Base-by-base conservation (phyloP, 2,113 vertebrate species). In the Forbesichthys papilliferus region DNA sequence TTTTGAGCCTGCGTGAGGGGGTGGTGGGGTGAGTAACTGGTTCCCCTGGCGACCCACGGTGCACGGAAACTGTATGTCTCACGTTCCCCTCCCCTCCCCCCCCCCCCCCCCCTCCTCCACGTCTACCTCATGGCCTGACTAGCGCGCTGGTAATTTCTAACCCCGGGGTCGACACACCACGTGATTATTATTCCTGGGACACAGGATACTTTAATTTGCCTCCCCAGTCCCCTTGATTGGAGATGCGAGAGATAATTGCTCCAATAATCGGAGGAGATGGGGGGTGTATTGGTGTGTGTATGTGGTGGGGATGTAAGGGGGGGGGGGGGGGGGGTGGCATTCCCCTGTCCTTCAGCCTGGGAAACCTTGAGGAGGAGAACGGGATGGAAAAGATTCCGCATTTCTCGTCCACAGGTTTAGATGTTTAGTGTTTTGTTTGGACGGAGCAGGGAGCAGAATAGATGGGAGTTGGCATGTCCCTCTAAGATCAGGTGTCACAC, bases 141-240 rank as follows among this genome's bases (percentile, higher is more conserved):
- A 62, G 69, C 46, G 20, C 5, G 16, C 78, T 83, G 78, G 74
- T 83, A 87, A 84, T 87, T 90, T 78, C 73, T 85, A 85, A 75
- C 81, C 75, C 71, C 42, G 9, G 63, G 79, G 72, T 82, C 74
- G 69, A 79, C 77, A 86, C 79, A 78, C 81, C 82, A 85, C 83
- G 83, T 87, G 86, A 87, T 91, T 88, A 89, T 90, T 91, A 90
- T 92, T 92, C 86, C 83, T 90, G 71, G 75, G 90, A 86, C 89
- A 93, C 77, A 73, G 75, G 86, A 92, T 92, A 91, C 90, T 90
- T 90, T 90, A 92, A 92, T 93, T 87, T 87, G 75, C 58, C 71
- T 82, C 83, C 63, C 73, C 47, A 69, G 82, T 84, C 64, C 83
- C 86, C 88, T 89, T 91, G 88, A 92, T 91, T 92, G 86, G 85